Conservation (phyloP, 1,140 invertebrate genomes). For the Belonocnema kinseyi region DNA sequence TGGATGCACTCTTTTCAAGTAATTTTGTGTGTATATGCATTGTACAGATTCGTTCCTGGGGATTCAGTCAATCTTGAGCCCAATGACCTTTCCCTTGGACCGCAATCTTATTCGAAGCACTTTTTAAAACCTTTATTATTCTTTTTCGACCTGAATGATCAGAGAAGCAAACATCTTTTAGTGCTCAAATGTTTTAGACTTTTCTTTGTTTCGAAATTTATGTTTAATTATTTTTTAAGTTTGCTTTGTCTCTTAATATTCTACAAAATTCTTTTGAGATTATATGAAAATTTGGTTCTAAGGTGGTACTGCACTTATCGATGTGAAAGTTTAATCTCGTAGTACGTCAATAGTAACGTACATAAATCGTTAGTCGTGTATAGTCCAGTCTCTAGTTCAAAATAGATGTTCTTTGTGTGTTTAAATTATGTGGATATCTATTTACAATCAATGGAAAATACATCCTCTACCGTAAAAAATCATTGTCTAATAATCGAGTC, state of each 20-base stretch:
- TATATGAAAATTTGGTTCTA: not conserved
- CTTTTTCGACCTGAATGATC: not conserved
- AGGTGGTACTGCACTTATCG: not conserved
- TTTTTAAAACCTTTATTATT: not conserved
- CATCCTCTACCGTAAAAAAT: not conserved
- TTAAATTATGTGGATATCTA: not conserved
- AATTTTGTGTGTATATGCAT: conserved; percentile 27
- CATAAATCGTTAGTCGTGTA: not conserved
- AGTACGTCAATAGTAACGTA: not conserved
- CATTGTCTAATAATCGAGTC: conserved; percentile 12
- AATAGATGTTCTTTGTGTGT: conserved; percentile 23
- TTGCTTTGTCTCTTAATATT: not conserved
- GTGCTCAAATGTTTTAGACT: no score
- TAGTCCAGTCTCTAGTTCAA: not conserved
- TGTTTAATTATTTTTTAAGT: not conserved
- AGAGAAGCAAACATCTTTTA: no score
- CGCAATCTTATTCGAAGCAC: conserved; percentile 38
- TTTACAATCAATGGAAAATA: conserved; percentile 2
- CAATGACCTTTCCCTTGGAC: conserved; percentile 61
- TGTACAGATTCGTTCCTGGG: conserved; percentile 52
- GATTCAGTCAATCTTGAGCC: conserved; percentile 65
- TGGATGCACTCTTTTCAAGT: conserved; percentile 1
- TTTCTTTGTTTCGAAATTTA: no score
- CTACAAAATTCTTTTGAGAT: not conserved
- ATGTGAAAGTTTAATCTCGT: not conserved